Evolutionary conservation across 2,888 invertebrate species (phyloP).

Genomic region (Xestia sexstrigata): DNA sequence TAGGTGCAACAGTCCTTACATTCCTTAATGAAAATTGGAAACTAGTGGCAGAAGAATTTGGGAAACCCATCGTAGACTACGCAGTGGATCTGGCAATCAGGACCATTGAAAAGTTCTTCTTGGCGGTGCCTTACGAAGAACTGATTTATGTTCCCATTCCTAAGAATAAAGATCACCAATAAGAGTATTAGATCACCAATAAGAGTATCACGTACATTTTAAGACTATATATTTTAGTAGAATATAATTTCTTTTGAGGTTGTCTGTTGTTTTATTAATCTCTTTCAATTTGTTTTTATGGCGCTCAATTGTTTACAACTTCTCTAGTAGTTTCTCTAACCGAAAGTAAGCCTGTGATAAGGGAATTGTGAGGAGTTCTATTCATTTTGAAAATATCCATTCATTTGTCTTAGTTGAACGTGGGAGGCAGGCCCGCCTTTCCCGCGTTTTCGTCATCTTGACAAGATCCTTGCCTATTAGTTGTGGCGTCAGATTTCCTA

Average conservation of each 20-base stretch:
- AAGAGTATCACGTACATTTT: conserved; percentile 29
- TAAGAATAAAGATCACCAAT: conserved; percentile 53
- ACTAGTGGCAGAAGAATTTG: conserved; percentile 84
- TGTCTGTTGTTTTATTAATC: conserved; percentile 56
- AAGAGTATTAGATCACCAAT: conserved; percentile 43
- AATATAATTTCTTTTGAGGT: conserved; percentile 39
- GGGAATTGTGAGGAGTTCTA: conserved; percentile 10
- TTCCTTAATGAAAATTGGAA: conserved; percentile 87
- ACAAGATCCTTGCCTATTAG: conserved; percentile 72
- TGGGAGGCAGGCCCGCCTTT: conserved; percentile 77
- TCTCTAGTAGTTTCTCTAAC: background rate
- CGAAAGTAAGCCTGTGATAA: conserved; percentile 34
- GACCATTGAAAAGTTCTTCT: conserved; percentile 85
- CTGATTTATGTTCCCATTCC: conserved; percentile 83
- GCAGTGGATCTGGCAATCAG: conserved; percentile 82
- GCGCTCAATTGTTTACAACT: background rate
- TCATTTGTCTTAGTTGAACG: conserved; percentile 81
- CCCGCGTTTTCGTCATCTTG: conserved; percentile 75
- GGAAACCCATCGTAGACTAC: conserved; percentile 86
- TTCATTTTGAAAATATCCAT: conserved; percentile 50
- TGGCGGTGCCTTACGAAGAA: conserved; percentile 83
- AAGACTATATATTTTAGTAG: conserved; percentile 9
- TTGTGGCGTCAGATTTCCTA: conserved; percentile 68
- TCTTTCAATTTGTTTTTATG: background rate
- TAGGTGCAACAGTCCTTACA: conserved; percentile 82